These are phyloP conservation scores for Glossosoma conforme DNA, from an alignment of 1,140 invertebrate species.

Conservation along the genomic window DNA sequence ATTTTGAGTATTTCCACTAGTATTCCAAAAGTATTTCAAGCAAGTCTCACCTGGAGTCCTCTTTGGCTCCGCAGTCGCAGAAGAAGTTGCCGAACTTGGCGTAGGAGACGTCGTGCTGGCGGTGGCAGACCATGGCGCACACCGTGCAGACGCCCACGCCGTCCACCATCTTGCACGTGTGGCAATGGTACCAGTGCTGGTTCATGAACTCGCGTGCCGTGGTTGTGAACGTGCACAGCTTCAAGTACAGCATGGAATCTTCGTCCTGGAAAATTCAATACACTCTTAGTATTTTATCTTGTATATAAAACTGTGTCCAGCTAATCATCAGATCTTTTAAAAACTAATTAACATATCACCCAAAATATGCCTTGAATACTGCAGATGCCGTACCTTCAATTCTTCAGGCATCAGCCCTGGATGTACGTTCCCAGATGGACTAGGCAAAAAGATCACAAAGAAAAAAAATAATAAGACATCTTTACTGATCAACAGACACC, in stretches of 20 bases:
- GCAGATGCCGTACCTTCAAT: too few relatives aligned
- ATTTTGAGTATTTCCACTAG: neutral
- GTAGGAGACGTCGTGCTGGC: constrained; percentile 94
- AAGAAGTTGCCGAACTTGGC: constrained; percentile 99
- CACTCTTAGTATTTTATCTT: too few relatives aligned
- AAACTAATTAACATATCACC: too few relatives aligned
- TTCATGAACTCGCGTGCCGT: constrained; percentile 99
- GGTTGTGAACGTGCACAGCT: constrained; percentile 94
- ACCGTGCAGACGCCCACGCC: constrained; percentile 96
- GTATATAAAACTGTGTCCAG: too few relatives aligned
- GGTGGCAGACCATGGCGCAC: constrained; percentile 94
- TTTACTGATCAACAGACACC: too few relatives aligned
- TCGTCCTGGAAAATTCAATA: constrained; percentile 63
- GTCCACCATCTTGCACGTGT: constrained; percentile 97
- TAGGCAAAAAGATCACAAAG: too few relatives aligned
- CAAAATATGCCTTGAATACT: too few relatives aligned
- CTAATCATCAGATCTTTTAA: too few relatives aligned
- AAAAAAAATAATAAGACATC: too few relatives aligned
- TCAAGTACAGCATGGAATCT: constrained; percentile 83
- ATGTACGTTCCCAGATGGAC: too few relatives aligned
- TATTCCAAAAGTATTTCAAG: too few relatives aligned
- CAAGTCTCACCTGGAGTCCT: constrained; percentile 62
- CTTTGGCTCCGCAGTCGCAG: constrained; percentile 97
- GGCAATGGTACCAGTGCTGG: constrained; percentile 97
- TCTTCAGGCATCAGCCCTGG: too few relatives aligned